phyloP scores from a whole-genome alignment of 2,797 vertebrate genomes.

The Scomberomorus guttatus region DNA sequence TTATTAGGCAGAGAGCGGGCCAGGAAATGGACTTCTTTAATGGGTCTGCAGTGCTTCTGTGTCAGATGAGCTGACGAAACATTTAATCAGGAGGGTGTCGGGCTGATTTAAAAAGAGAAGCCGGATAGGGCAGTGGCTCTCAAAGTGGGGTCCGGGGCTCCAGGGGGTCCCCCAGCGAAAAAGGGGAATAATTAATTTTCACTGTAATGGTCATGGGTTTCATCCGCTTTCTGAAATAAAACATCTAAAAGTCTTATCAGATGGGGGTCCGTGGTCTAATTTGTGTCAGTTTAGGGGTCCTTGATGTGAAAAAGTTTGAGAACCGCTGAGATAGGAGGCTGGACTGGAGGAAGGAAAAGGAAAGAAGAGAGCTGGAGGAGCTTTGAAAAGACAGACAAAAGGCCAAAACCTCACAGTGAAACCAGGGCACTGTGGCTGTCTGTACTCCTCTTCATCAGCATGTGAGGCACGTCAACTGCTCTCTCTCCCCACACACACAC shows the following conservation, averaged over 20 bases:
- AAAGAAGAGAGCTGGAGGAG: constrained; percentile 11
- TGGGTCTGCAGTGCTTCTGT: constrained; percentile 10
- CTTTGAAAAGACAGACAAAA: constrained; percentile 60
- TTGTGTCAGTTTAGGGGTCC: too few relatives aligned
- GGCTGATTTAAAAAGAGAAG: neutral
- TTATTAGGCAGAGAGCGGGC: constrained; percentile 7
- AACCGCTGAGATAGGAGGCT: neutral
- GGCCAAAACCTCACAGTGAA: constrained; percentile 66
- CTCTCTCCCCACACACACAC: constrained; percentile 6
- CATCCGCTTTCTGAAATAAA: too few relatives aligned
- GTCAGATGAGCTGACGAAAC: constrained; percentile 14
- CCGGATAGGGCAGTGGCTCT: too few relatives aligned
- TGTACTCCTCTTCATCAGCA: constrained; percentile 74
- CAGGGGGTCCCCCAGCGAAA: neutral
- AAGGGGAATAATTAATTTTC: neutral
- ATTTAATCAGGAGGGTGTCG: constrained; percentile 21
- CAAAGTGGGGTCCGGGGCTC: too few relatives aligned
- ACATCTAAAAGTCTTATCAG: too few relatives aligned
- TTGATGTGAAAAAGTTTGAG: too few relatives aligned
- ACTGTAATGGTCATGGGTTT: too few relatives aligned
- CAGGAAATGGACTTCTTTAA: constrained; percentile 13
- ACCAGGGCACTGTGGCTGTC: constrained; percentile 63
- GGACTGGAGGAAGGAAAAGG: constrained; percentile 11
- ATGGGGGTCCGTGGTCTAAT: too few relatives aligned
- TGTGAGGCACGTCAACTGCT: constrained; percentile 74